Evolutionary conservation across 2,888 invertebrate genomes (phyloP).

Genomic region (Ceriagrion tenellum): DNA sequence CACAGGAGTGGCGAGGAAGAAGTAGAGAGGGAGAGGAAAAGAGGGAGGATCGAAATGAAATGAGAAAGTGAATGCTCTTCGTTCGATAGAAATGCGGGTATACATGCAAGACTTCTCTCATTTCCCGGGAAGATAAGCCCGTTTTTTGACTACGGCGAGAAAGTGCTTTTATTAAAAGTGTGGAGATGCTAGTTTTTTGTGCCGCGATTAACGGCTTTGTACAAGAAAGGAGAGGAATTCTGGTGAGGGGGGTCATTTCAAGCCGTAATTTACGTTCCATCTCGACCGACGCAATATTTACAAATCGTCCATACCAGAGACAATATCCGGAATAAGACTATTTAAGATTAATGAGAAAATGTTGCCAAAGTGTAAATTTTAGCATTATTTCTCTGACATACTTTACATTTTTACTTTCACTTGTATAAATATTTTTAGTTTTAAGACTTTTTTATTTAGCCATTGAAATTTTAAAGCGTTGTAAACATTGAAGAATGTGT

Average conservation of each 20-base stretch:
- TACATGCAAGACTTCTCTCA: conserved; percentile 19
- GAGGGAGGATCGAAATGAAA: neutral
- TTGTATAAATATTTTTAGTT: neutral
- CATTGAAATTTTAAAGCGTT: too few relatives aligned
- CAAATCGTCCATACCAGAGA: neutral
- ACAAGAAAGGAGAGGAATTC: neutral
- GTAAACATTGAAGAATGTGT: too few relatives aligned
- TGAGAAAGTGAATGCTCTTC: conserved; percentile 36
- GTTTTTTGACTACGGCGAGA: neutral
- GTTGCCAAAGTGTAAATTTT: neutral
- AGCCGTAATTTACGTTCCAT: neutral
- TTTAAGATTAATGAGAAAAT: neutral
- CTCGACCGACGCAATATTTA: neutral
- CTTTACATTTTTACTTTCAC: neutral
- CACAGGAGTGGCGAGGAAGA: neutral
- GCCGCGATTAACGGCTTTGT: neutral
- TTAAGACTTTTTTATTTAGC: too few relatives aligned
- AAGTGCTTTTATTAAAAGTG: conserved; percentile 15
- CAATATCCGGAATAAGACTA: neutral
- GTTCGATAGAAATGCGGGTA: conserved; percentile 27
- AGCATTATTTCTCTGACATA: neutral
- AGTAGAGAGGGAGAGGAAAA: neutral
- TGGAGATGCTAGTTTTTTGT: neutral
- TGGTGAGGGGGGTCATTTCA: neutral
- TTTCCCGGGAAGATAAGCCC: conserved; percentile 17